Evolutionary conservation across 1,140 invertebrate species (phyloP), one percentile per base, ranked within the genome.

Genomic region (Drosophila arawakana): DNA sequence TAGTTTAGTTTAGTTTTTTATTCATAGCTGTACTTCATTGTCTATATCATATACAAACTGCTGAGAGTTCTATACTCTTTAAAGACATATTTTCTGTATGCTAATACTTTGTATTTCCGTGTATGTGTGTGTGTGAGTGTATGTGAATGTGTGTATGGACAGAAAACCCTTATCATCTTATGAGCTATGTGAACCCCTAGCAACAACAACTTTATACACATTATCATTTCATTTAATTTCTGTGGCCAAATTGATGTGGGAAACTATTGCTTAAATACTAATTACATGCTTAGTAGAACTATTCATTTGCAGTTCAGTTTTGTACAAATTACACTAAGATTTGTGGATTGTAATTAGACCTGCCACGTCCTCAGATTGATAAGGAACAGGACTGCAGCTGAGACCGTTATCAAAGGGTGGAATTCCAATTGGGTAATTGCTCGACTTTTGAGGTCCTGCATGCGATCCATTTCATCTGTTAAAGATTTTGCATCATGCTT

Each of bases 41-140:
- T 35, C 35, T 61, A 35, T 34, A 50, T 54, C 65, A 67, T 65
- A 43, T 52, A 62, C 68, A 71, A 55, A 60, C 46, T 39, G 66
- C 34, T 47, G 46, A 39, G 44, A 66, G 52, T 65, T 39, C 25
- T 59, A 0, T 30, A 30, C 44, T 35, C 21, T 58, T 58, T 47
- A 54, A 54, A 57, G 75, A 57, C 58, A 61, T 30, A 44, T 41
- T 39, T 47, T 86, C 81, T 86, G 73, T 71, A 84, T 76, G 71
- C 85, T 89, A 89, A 89, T 90, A 89, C 84, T 90, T 89, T 89
- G 81, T 90, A 90, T 81, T 90, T 90, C 85, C 81, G 77, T 62
- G 18, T 21, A n/a, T 13, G 43, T 46, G 13, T 46, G 13, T 46
- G 43, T 46, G 13, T 46, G 43, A 10, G 41, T 44, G 41, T 44